Percentiles rank a stretch among this genome's conserved stretches.
Conservation (phyloP, 2,113 vertebrate species). For the Loxodonta africana region DNA sequence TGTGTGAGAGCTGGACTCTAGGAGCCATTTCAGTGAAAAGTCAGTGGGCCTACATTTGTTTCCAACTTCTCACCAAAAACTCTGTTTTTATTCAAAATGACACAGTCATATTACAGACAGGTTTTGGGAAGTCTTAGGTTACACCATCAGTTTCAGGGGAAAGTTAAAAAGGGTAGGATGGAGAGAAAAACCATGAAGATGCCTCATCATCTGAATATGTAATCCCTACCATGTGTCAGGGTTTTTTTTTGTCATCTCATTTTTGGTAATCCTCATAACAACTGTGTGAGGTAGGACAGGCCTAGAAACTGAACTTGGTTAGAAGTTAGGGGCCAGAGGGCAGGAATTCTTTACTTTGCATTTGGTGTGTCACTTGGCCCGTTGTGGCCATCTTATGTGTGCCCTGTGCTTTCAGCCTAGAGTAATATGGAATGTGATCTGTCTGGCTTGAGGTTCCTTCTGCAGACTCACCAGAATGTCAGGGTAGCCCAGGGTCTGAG, state of each 20-base stretch:
- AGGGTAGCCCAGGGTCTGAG: neutral
- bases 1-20: neutral
- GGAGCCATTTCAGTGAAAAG: neutral
- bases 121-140: conserved; percentile 51
- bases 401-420: neutral
- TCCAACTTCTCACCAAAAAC: neutral
- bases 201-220: neutral
- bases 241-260: neutral
- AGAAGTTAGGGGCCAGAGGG: neutral
- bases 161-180: neutral
- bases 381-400: neutral
- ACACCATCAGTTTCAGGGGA: conserved; percentile 36
- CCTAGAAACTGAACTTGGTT: conserved; percentile 17
- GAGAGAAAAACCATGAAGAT: conserved; percentile 41
- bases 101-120: neutral
- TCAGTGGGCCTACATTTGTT: neutral
- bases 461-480: neutral
- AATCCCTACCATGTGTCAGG: neutral
- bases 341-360: neutral
- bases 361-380: neutral
- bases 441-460: neutral
- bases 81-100: conserved; percentile 28
- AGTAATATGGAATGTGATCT: neutral
- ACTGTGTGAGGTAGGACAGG: neutral
- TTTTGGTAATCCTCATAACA: neutral